Conservation (phyloP, 2,888 invertebrate genomes). For the Aleiodes alternator region DNA sequence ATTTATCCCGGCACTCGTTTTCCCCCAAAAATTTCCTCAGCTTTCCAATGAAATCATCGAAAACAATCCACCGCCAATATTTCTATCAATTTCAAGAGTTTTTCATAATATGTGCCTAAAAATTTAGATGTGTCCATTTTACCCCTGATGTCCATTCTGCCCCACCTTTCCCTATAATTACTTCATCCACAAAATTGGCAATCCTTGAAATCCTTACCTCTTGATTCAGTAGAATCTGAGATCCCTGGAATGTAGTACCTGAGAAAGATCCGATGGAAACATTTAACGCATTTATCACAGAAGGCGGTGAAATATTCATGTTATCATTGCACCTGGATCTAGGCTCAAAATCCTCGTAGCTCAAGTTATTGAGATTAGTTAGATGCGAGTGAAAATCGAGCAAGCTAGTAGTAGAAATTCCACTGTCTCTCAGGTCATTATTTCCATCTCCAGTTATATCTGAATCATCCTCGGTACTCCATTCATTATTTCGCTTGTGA, state of each 20-base stretch:
- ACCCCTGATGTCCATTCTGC: too few relatives aligned
- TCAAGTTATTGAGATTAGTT: constrained; percentile 73
- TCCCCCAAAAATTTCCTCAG: too few relatives aligned
- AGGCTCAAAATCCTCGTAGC: constrained; percentile 75
- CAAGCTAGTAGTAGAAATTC: constrained; percentile 75
- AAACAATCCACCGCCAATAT: too few relatives aligned
- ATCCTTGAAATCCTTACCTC: constrained; percentile 61
- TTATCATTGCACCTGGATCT: constrained; percentile 72
- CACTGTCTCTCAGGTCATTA: constrained; percentile 78
- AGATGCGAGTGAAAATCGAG: constrained; percentile 73
- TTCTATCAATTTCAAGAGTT: too few relatives aligned
- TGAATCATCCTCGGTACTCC: constrained; percentile 69
- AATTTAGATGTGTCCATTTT: too few relatives aligned
- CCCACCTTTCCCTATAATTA: too few relatives aligned
- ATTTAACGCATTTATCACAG: constrained; percentile 69
- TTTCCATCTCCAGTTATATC: constrained; percentile 58
- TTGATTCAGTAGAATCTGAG: constrained; percentile 65
- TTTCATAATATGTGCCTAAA: too few relatives aligned
- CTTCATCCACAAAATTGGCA: constrained; percentile 1
- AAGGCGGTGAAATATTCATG: constrained; percentile 73
- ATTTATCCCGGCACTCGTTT: too few relatives aligned
- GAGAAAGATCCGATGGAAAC: constrained; percentile 68
- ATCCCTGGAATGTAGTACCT: constrained; percentile 67
- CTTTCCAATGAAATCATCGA: too few relatives aligned
- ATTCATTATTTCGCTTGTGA: constrained; percentile 70